These are phyloP conservation scores for Bufotes viridis DNA, from an alignment of 2,797 vertebrate species.

Conservation along the genomic window DNA sequence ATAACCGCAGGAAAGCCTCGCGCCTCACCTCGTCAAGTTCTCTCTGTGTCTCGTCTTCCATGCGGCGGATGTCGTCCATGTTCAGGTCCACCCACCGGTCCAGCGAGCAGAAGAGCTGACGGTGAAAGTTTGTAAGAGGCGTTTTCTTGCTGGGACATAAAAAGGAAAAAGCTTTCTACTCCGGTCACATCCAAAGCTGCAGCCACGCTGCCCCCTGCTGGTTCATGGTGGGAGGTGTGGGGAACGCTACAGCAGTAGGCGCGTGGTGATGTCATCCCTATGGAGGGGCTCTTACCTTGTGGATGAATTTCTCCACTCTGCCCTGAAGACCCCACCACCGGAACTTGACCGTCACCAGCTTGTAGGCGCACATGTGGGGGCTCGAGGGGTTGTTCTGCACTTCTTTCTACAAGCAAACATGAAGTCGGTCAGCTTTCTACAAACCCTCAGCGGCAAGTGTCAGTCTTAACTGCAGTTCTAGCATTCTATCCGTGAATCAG, in stretches of 20 bases:
- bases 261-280: too few species aligned
- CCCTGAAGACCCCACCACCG: constrained; percentile 77
- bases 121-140: constrained; percentile 76
- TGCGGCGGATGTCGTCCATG: constrained; percentile 73
- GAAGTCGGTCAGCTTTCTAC: background rate
- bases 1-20: fast-evolving
- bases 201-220: background rate
- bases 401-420: constrained; percentile 66
- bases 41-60: constrained; percentile 72
- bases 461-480: background rate
- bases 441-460: background rate
- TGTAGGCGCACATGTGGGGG: constrained; percentile 76
- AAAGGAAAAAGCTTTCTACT: constrained; percentile 17
- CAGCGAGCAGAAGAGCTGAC: constrained; percentile 77
- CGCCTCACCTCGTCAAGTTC: constrained; percentile 73
- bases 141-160: constrained; percentile 71
- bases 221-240: background rate
- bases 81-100: constrained; percentile 75
- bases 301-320: constrained; percentile 74
- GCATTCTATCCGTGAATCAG: background rate
- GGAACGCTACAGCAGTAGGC: too few species aligned
- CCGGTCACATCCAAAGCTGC: background rate
- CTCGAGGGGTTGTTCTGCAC: constrained; percentile 70
- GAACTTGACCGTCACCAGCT: constrained; percentile 74
- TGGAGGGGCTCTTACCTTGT: constrained; percentile 66